phyloP scores from a whole-genome alignment of 2,888 invertebrate genomes.

The Ennomos erosarius region DNA sequence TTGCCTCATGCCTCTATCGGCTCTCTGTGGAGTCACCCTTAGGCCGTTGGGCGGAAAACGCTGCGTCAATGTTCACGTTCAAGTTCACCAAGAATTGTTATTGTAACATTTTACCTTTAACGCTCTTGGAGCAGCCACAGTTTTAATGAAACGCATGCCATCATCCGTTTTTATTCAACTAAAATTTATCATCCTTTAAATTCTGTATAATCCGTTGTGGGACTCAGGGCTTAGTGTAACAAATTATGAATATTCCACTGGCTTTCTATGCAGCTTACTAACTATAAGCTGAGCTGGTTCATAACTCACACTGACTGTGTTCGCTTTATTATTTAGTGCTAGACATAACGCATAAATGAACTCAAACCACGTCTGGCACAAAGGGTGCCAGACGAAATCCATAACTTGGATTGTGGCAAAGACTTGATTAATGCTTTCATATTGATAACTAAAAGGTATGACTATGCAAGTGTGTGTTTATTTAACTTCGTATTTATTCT shows the following conservation, averaged over 20 bases:
- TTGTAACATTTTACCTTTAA: too few relatives aligned
- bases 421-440: neutral
- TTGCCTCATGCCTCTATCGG: too few relatives aligned
- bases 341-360: conserved; percentile 40
- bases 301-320: conserved; percentile 29
- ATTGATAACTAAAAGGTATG: too few relatives aligned
- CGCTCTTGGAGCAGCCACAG: too few relatives aligned
- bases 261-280: conserved; percentile 27
- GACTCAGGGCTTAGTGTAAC: conserved; percentile 21
- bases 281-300: conserved; percentile 21
- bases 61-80: too few relatives aligned
- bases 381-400: conserved; percentile 17
- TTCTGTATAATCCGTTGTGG: conserved; percentile 26
- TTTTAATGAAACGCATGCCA: neutral
- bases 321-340: conserved; percentile 41
- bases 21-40: too few relatives aligned
- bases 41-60: too few relatives aligned
- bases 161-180: conserved; percentile 6
- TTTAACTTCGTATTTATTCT: too few relatives aligned
- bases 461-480: too few relatives aligned
- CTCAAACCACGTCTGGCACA: conserved; percentile 18
- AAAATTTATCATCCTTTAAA: conserved; percentile 15
- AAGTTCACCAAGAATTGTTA: too few relatives aligned
- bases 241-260: conserved; percentile 25
- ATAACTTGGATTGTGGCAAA: conserved; percentile 8